These are phyloP conservation scores for Coilia nasus DNA, from an alignment of 2,797 vertebrate genomes.

Conservation along the genomic window DNA sequence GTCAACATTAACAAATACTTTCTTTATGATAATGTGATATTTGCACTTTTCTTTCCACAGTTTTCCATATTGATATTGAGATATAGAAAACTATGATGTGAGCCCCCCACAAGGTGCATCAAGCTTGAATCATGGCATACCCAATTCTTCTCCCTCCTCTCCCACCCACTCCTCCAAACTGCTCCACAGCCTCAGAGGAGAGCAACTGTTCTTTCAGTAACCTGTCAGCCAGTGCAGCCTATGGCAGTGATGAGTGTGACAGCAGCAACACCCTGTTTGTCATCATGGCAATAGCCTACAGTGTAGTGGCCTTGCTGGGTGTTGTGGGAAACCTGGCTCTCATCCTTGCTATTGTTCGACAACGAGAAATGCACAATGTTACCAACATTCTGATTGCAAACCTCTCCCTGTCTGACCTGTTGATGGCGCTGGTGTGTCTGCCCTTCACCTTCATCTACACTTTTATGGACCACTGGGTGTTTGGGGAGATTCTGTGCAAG, in stretches of 20 bases:
- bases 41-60: not conserved
- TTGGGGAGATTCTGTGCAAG: slow-evolving; percentile 85
- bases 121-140: slow-evolving; percentile 46
- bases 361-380: slow-evolving; percentile 86
- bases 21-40: slow-evolving; percentile 7
- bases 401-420: slow-evolving; percentile 84
- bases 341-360: slow-evolving; percentile 81
- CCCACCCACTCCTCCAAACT: slow-evolving; percentile 54
- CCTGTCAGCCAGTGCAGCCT: slow-evolving; percentile 41
- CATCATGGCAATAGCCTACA: slow-evolving; percentile 82
- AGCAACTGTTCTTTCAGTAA: slow-evolving; percentile 55
- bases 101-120: not conserved
- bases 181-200: slow-evolving; percentile 35
- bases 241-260: slow-evolving; percentile 53
- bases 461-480: slow-evolving; percentile 88
- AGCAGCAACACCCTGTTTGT: slow-evolving; percentile 56
- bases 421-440: slow-evolving; percentile 84
- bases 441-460: slow-evolving; percentile 88
- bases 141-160: slow-evolving; percentile 40
- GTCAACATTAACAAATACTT: slow-evolving; percentile 28
- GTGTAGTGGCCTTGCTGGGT: slow-evolving; percentile 82
- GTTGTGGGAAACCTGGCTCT: slow-evolving; percentile 82
- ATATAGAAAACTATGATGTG: slow-evolving; percentile 27
- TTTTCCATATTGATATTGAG: not conserved
- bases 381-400: slow-evolving; percentile 88